Percentiles rank a stretch among this genome's conserved stretches.
Conservation (phyloP, 2,797 vertebrate genomes). For the Nyctibius grandis region DNA sequence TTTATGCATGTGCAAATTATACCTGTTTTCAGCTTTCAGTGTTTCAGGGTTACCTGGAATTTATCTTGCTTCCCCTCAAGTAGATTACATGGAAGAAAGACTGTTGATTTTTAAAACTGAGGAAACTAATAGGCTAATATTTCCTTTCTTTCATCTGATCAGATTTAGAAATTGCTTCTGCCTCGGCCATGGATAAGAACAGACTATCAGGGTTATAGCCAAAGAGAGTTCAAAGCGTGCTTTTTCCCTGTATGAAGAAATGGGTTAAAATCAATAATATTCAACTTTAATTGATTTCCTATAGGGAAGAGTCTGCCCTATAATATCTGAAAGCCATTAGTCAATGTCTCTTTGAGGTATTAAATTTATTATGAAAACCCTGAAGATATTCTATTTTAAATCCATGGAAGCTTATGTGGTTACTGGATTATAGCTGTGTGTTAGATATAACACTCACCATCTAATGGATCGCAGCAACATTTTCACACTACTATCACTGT, state of each 20-base stretch:
- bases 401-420: conserved; percentile 17
- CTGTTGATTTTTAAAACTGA: conserved; percentile 12
- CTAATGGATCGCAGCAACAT: conserved; percentile 20
- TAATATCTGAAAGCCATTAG: conserved; percentile 51
- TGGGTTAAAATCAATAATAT: conserved; percentile 49
- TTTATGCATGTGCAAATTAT: not conserved
- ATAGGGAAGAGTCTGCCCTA: conserved; percentile 19
- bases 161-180: conserved; percentile 20
- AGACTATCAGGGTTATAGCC: not conserved
- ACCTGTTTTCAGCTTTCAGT: not conserved
- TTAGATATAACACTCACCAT: conserved; percentile 20
- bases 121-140: not conserved
- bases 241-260: conserved; percentile 23
- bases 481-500: conserved; percentile 24
- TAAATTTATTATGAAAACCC: conserved; percentile 53
- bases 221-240: conserved; percentile 13
- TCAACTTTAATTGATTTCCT: conserved; percentile 62
- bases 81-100: not conserved
- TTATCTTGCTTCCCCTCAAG: not conserved
- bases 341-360: conserved; percentile 62
- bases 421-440: conserved; percentile 19
- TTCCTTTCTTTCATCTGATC: conserved; percentile 33
- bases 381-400: conserved; percentile 43
- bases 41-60: not conserved
- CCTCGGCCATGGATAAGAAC: not conserved